Base-by-base conservation (phyloP, 2,888 invertebrate species). In the Iselma pallidipennis region DNA sequence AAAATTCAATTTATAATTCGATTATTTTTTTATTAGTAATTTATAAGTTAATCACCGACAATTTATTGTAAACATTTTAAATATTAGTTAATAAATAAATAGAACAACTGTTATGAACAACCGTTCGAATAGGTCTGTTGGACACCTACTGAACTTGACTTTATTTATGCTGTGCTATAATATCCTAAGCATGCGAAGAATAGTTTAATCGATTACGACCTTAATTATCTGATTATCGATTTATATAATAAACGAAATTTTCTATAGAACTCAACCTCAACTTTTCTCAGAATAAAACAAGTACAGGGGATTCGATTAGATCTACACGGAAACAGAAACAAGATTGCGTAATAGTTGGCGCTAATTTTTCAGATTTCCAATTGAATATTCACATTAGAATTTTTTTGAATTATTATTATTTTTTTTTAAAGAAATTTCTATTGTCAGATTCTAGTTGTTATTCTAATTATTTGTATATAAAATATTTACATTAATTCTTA, bases 61-160 rank as follows among this genome's bases (percentile, higher is more conserved):
- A 16, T 3, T 6, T 14, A n/a, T 16, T 16, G n/a, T 37, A 37
- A 37, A 37, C 16, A n/a, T n/a, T n/a, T n/a, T n/a, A n/a, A n/a
- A n/a, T n/a, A n/a, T n/a, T n/a, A n/a, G n/a, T n/a, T n/a, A n/a
- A n/a, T n/a, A n/a, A n/a, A n/a, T n/a, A n/a, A n/a, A n/a, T n/a
- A n/a, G n/a, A n/a, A n/a, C n/a, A 33, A 33, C 25, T 28, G 21
- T 31, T 21, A 52, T n/a, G 23, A 14, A 33, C 21, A 42, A 54
- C 29, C 16, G 12, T 42, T 16, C 16, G 12, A 50, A 31, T 50
- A 28, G 59, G 63, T 62, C 66, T 71, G 62, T 59, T 56, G 62
- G 66, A 71, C 42, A 42, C 74, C 73, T 71, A 73, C 73, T 74
- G 71, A 74, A 73, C 74, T 69, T 62, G 62, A 62, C 62, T 59